A percentile compares a stretch with the other conserved stretches of the same genome.
Conservation (phyloP, 37 sponge, comb jelly and placozoan species). For the Beroe forskalii region DNA sequence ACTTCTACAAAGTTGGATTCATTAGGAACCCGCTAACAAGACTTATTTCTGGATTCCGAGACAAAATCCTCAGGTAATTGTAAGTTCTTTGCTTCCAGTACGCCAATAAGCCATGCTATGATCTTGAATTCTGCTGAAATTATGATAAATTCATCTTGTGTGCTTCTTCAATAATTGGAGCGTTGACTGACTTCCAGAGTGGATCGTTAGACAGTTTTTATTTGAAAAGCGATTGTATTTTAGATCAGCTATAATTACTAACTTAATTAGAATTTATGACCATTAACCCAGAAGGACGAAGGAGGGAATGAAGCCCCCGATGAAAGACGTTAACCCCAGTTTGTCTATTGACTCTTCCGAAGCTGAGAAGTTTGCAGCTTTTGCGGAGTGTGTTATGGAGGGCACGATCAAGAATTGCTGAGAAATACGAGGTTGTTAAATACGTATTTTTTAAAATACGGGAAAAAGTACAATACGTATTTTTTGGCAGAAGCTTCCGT, state of each 20-base stretch:
- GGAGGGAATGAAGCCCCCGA: neutral
- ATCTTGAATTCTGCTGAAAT: no score
- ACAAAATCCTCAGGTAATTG: slow-evolving; percentile 48
- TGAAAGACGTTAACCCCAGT: neutral
- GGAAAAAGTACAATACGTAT: no score
- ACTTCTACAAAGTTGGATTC: slow-evolving; percentile 52
- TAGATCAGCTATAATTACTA: no score
- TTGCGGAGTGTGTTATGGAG: slow-evolving; percentile 23
- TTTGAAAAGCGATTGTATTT: no score
- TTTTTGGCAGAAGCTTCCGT: no score
- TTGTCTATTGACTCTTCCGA: neutral
- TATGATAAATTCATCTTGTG: no score
- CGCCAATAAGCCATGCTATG: no score
- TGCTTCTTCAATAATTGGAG: no score
- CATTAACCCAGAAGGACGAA: neutral
- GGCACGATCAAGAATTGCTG: neutral
- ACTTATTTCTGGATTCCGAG: slow-evolving; percentile 29
- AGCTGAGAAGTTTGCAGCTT: neutral
- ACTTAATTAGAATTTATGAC: neutral
- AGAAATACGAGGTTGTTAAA: no score
- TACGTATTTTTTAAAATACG: no score
- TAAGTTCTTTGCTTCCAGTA: neutral
- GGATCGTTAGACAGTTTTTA: no score
- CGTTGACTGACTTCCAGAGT: no score
- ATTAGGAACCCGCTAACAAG: slow-evolving; percentile 18